Base-by-base conservation (phyloP, 1,140 invertebrate genomes). In the Pseudobourletiella spinata region DNA sequence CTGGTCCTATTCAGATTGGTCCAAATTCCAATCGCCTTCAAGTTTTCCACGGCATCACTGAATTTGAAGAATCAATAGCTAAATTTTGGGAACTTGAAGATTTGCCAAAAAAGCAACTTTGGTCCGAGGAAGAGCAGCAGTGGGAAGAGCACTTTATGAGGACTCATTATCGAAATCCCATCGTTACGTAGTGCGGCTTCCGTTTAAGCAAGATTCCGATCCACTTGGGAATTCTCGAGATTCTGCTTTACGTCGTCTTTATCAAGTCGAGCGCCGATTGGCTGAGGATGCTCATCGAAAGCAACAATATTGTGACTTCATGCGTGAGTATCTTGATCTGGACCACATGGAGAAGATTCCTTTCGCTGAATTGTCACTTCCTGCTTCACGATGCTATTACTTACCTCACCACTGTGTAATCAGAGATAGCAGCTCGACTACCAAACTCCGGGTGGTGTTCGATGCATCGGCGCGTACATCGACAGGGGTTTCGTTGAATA, bases 301-400 rank as follows among this genome's bases (percentile, higher is more conserved):
- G 54, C 14, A 39, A 39, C 20, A 67, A 48, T 74, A 76, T 63
- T 15, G 14, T 15, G 43, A 60, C 29, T 72, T 74, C 42, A 68
- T 76, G 65, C 22, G 64, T 16, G 70, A 75, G 51, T 73, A 72
- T 43, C 15, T 68, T 25, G 8, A 61, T 2, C 44, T 73, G n/a
- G 65, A 68, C 11, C 70, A 74, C 54, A 75, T 73, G 73, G 35
- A 48, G 46, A 25, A 54, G 51, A 57, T 61, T 15, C 56, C 57
- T 30, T 22, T 39, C 1, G 56, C 55, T 0, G 50, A 61, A 20
- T 57, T 59, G 55, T 35, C 18, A 30, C n/a, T n/a, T n/a, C 63
- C 61, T 18, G 58, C 61, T 61, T 55, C 68, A 14, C 2, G 62
- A 14, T 24, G 39, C 20, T 70, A 62, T 8, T 70, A 50, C 66